Base-by-base conservation (phyloP, 2,888 invertebrate species). In the Campaea margaritaria region DNA sequence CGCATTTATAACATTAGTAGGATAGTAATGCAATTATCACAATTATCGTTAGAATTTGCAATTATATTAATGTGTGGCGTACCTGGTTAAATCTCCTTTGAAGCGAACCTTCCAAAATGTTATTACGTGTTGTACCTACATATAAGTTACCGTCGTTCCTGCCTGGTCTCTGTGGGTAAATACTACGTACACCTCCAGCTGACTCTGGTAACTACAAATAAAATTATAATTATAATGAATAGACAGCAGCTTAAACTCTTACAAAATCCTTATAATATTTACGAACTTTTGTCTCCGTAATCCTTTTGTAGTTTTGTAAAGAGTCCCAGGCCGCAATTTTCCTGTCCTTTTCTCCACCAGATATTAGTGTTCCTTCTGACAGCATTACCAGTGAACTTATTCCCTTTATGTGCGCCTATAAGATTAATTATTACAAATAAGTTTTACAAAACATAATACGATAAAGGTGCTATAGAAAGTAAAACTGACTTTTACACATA, bases 271-370 rank as follows among this genome's bases (percentile, higher is more conserved):
- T 2, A 21, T 21, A 21, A 3, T 21, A 21, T 21, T 21, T 15
- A 15, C 8, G 0, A 27, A 97, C 97, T 93, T 97, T 97, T 0
- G 97, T 96, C 76, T 97, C 97, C 0, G 97, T 97, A 71, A 98
- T 96, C 78, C 96, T 95, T 84, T 96, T 97, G 82, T 97, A 98
- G 81, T 97, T 97, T 81, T 97, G 97, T 62, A 97, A 86, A 0
- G 97, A 96, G 80, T 98, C 97, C 98, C 98, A 98, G 0, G 98
- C 97, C 0, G 96, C 96, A 68, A 98, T 96, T 87, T 97, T 96
- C 34, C 97, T 93, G 80, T 97, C 97, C 74, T 96, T 97, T 76
- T 97, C 98, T 0, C 98, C 98, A 0, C 98, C 98, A 0, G 98
- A 97, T 45, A 98, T 93, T 10, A 98, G 84, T 0, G 98, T 98